Evolutionary conservation across 2,888 invertebrate species (phyloP).

Genomic region (Synanthedon andrenaeformis): DNA sequence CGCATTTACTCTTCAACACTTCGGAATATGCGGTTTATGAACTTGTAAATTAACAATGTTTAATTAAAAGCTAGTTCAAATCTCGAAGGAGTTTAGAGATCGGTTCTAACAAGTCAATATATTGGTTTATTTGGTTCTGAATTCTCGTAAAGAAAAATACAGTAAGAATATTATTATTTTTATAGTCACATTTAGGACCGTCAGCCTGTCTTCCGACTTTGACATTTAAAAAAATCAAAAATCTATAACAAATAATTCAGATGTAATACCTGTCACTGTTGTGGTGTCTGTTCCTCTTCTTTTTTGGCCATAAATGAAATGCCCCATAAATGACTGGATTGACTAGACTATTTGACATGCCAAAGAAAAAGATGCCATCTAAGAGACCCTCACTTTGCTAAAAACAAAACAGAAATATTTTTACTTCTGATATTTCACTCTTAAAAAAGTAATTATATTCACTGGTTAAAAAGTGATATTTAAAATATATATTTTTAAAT

Average conservation of each 20-base stretch:
- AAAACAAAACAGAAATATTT: conserved; percentile 19
- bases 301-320: conserved; percentile 84
- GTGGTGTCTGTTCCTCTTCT: conserved; percentile 32
- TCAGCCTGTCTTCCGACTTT: too few species aligned
- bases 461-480: neutral
- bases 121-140: too few species aligned
- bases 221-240: too few species aligned
- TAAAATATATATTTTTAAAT: too few species aligned
- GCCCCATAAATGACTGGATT: conserved; percentile 90
- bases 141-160: too few species aligned
- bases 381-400: conserved; percentile 78
- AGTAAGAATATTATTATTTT: too few species aligned
- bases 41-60: neutral
- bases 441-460: neutral
- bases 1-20: neutral
- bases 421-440: neutral
- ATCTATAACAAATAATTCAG: too few species aligned
- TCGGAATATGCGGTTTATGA: neutral
- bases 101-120: too few species aligned
- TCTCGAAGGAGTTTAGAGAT: too few species aligned
- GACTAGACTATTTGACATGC: conserved; percentile 87
- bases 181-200: too few species aligned
- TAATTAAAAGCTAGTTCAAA: neutral
- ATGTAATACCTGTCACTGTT: conserved; percentile 48
- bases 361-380: conserved; percentile 84